Evolutionary conservation across 1,140 invertebrate genomes (phyloP), one percentile per base, ranked within the genome.

Genomic region (Rhynchophorus ferrugineus): DNA sequence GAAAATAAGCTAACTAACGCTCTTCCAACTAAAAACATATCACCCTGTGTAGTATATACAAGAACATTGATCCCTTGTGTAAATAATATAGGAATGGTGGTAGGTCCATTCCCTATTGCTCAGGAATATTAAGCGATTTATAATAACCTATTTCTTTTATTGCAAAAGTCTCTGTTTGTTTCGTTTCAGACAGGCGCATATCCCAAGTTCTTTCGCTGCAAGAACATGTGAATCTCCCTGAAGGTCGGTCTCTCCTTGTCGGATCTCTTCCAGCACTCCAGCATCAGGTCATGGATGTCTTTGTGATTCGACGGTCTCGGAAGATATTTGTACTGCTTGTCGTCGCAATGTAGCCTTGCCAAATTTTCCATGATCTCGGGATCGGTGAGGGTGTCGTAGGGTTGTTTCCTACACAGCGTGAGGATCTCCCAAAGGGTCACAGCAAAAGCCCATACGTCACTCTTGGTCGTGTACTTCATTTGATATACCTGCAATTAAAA

Each of bases 251-350:
- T 69, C 35, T 84, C 81, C 33, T 69, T 69, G 52, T 84, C 83
- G 49, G 81, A 77, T 29, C 81, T 70, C 59, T 81, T 77, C 88
- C 88, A 91, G 69, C 87, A 91, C 61, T 89, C 85, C 11, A 79
- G 68, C 84, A 91, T 89, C 35, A 91, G 70, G 65, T 89, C 85
- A 68, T 87, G 88, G 54, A 89, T 82, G 67, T 88, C 85, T 65
- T 84, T 80, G 14, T 60, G 57, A 47, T 48, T 76, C 3, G 78
- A 73, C 6, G 86, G 80, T 22, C 81, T 78, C 9, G 79, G 76
- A 50, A 91, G 74, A 59, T 76, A 78, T 56, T 78, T 76, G 69
- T 82, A 86, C 44, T 74, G 60, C 13, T 76, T 76, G 62, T 82
- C 76, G 64, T 78, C 74, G 34, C 75, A 73, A 61, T 83, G 78